Percentiles rank a stretch among this genome's conserved stretches.
phyloP scores from a whole-genome alignment of 2,797 vertebrate species.

The Syngnathus rostellatus region DNA sequence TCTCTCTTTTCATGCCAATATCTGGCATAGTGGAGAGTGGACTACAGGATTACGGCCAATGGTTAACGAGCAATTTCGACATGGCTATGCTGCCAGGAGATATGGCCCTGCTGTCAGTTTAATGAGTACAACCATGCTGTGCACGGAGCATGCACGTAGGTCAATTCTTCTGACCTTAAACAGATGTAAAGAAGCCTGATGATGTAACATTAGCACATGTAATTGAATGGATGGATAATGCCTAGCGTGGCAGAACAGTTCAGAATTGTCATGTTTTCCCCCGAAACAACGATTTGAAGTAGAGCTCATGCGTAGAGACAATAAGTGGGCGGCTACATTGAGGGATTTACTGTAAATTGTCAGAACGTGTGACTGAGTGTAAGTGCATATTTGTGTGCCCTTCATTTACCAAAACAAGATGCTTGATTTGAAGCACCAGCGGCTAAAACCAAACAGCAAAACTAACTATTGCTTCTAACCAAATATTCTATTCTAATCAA shows the following conservation, averaged over 20 bases:
- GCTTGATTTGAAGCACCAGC: no score
- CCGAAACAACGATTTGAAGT: background rate
- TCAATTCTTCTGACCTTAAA: background rate
- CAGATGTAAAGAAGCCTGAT: background rate
- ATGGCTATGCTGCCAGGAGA: slow-evolving; percentile 23
- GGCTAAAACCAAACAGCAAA: no score
- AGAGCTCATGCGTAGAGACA: background rate
- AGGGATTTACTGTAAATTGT: no score
- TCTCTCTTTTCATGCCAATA: slow-evolving; percentile 23
- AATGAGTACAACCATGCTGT: slow-evolving; percentile 8
- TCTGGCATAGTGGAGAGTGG: slow-evolving; percentile 34
- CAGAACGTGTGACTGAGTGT: no score
- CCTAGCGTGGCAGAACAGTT: background rate
- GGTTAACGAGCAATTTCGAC: slow-evolving; percentile 52
- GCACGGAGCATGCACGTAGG: background rate
- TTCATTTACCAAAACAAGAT: no score
- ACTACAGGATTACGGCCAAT: slow-evolving; percentile 47
- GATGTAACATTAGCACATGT: background rate
- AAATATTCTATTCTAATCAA: no score
- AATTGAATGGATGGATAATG: background rate
- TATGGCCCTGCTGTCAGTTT: slow-evolving; percentile 17
- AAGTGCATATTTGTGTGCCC: no score
- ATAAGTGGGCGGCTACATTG: background rate
- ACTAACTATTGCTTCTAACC: no score
- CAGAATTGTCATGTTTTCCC: background rate